These are phyloP conservation scores for Caprella mutica DNA, from an alignment of 2,888 invertebrate genomes.

Conservation along the genomic window DNA sequence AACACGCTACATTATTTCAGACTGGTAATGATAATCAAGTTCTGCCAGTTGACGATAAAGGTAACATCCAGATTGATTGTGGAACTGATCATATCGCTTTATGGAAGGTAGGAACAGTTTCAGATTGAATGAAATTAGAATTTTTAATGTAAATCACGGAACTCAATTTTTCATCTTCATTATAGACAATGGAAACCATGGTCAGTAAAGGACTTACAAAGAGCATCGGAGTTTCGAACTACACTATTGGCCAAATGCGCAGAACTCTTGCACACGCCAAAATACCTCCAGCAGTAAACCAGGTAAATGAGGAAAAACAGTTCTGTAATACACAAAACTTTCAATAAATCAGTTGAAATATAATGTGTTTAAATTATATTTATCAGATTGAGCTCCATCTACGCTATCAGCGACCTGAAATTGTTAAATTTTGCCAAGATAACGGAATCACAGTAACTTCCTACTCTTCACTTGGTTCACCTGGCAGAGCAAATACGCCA, in stretches of 20 bases:
- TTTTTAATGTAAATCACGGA: no score
- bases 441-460: slow-evolving; percentile 49
- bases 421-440: slow-evolving; percentile 50
- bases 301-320: slow-evolving; percentile 30
- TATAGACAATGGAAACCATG: slow-evolving; percentile 54
- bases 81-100: slow-evolving; percentile 58
- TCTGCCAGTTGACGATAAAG: slow-evolving; percentile 53
- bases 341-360: no score
- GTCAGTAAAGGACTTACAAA: slow-evolving; percentile 57
- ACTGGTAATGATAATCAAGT: slow-evolving; percentile 49
- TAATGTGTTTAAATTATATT: not conserved
- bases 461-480: slow-evolving; percentile 42
- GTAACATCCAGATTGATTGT: slow-evolving; percentile 46
- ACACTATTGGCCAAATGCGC: slow-evolving; percentile 59
- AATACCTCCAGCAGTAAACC: slow-evolving; percentile 52
- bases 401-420: slow-evolving; percentile 58
- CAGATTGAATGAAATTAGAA: no score
- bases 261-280: slow-evolving; percentile 51
- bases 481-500: no score
- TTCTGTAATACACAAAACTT: no score
- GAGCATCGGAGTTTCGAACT: slow-evolving; percentile 75
- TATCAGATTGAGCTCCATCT: slow-evolving; percentile 63
- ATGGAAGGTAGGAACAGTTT: slow-evolving; percentile 50
- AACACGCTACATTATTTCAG: no score
- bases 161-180: slow-evolving; percentile 35